Evolutionary conservation across 2,113 vertebrate species (phyloP).

Genomic region (Petaurus breviceps): DNA sequence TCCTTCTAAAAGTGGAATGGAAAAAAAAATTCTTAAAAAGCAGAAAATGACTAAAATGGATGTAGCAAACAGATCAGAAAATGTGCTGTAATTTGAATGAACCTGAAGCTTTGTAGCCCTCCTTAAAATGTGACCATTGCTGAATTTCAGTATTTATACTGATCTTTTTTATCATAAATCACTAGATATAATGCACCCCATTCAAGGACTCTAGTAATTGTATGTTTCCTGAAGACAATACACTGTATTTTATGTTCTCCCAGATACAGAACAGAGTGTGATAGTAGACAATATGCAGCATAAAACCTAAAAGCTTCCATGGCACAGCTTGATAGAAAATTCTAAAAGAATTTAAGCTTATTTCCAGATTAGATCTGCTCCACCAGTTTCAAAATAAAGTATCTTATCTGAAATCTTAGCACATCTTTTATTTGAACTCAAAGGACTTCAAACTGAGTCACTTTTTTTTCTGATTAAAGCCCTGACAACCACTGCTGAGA

Average conservation of each 20-base stretch:
- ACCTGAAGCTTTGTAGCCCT: background rate
- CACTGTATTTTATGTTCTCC: background rate
- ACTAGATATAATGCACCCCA: background rate
- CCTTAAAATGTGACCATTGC: background rate
- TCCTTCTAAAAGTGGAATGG: background rate
- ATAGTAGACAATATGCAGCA: background rate
- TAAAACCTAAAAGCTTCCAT: conserved; percentile 2
- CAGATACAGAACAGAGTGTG: background rate
- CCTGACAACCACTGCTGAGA: background rate
- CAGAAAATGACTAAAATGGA: conserved; percentile 21
- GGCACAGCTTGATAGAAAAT: background rate
- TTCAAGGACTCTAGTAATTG: background rate
- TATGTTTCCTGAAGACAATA: background rate
- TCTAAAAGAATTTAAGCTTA: conserved; percentile 27
- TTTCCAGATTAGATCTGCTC: conserved; percentile 47
- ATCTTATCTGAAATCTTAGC: conserved; percentile 11
- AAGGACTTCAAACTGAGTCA: conserved; percentile 24
- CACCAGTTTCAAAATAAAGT: background rate
- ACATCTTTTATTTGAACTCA: conserved; percentile 40
- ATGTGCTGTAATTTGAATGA: conserved; percentile 44
- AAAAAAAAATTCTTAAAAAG: conserved; percentile 39
- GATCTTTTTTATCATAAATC: background rate
- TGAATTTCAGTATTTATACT: background rate
- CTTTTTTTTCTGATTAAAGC: conserved; percentile 42
- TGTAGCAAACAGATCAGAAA: background rate